Percentiles rank a stretch among this genome's conserved stretches.
Conservation (phyloP, 2,797 vertebrate species). For the Alfaro cultratus region DNA sequence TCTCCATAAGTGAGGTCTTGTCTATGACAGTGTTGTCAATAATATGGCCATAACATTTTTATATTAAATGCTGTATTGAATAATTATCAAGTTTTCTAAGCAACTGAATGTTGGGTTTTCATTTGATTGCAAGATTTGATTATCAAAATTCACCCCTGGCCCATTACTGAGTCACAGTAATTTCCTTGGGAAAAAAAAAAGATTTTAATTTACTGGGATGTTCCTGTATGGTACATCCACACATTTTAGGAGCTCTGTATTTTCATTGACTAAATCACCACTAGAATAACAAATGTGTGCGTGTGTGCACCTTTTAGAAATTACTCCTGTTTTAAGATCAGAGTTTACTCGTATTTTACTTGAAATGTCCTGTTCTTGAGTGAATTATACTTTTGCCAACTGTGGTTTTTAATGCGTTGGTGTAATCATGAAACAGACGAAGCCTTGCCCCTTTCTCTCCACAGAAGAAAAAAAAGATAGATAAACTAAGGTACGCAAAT, state of each 20-base stretch:
- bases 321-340: conserved; percentile 30
- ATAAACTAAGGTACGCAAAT: conserved; percentile 5
- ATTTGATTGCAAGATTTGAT: conserved; percentile 5
- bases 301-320: conserved; percentile 25
- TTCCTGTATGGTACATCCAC: neutral
- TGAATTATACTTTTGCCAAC: conserved; percentile 15
- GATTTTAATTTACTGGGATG: neutral
- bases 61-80: conserved; percentile 12
- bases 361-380: conserved; percentile 34
- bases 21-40: neutral
- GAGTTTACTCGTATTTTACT: conserved; percentile 17
- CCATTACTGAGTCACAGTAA: neutral
- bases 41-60: neutral
- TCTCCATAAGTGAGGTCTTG: neutral
- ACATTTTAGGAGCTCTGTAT: neutral
- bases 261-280: too few relatives aligned
- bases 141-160: too few relatives aligned
- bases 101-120: neutral
- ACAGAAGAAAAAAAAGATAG: neutral
- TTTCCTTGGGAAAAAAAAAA: too few relatives aligned
- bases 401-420: conserved; percentile 28
- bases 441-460: neutral
- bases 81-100: neutral
- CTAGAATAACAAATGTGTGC: conserved; percentile 25
- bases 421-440: conserved; percentile 15